Evolutionary conservation across 2,888 invertebrate genomes (phyloP).

Genomic region (Timema podura): DNA sequence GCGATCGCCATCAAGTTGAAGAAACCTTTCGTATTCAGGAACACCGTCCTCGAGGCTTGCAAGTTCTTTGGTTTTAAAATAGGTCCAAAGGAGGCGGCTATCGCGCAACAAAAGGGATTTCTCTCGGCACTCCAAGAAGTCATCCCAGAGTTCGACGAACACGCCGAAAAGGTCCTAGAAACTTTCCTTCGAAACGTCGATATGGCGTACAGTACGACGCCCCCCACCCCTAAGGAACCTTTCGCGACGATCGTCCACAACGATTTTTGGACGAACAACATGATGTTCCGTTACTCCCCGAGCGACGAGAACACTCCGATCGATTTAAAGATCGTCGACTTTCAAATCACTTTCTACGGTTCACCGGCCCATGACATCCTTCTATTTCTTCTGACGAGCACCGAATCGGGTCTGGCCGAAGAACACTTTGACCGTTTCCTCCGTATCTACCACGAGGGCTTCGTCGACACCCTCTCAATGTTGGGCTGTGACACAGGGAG

Average conservation of each 20-base stretch:
- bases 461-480: slow-evolving; percentile 45
- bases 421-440: slow-evolving; percentile 50
- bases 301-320: slow-evolving; percentile 38
- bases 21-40: slow-evolving; percentile 47
- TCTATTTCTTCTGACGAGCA: slow-evolving; percentile 54
- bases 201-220: not conserved
- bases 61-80: not conserved
- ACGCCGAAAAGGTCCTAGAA: slow-evolving; percentile 24
- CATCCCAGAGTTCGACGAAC: slow-evolving; percentile 24
- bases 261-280: slow-evolving; percentile 60
- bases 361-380: slow-evolving; percentile 53
- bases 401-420: slow-evolving; percentile 45
- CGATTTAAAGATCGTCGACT: slow-evolving; percentile 55
- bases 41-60: slow-evolving; percentile 38
- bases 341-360: slow-evolving; percentile 54
- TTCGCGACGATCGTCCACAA: slow-evolving; percentile 54
- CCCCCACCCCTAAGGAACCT: slow-evolving; percentile 39
- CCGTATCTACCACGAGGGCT: slow-evolving; percentile 50
- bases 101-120: slow-evolving; percentile 37
- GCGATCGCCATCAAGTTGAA: slow-evolving; percentile 52
- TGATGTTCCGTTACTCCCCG: slow-evolving; percentile 51
- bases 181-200: slow-evolving; percentile 12
- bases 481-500: slow-evolving; percentile 43
- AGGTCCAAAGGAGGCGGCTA: slow-evolving; percentile 35
- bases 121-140: slow-evolving; percentile 25